A percentile compares a stretch with the other conserved stretches of the same genome.
Conservation (phyloP, 2,797 vertebrate genomes). For the Danio kyathit region DNA sequence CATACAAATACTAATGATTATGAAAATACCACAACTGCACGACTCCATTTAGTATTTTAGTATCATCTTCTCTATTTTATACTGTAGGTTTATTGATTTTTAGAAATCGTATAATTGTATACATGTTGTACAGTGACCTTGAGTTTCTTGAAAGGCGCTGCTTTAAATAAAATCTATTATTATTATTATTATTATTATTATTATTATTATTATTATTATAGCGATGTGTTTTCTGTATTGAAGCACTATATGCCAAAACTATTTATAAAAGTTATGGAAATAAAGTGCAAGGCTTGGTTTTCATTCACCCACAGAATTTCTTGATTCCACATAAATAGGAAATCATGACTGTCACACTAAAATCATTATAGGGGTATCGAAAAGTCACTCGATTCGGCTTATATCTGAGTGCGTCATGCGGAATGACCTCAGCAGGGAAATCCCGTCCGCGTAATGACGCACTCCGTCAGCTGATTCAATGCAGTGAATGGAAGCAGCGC, state of each 20-base stretch:
- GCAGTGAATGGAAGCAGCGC: background rate
- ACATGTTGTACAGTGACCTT: no score
- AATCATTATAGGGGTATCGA: background rate
- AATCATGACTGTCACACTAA: background rate
- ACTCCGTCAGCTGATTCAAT: constrained; percentile 48
- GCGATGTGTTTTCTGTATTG: background rate
- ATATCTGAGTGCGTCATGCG: constrained; percentile 20
- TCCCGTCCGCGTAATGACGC: constrained; percentile 47
- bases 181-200: background rate
- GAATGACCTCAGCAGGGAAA: constrained; percentile 48
- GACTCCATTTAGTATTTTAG: no score
- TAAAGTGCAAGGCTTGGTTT: background rate
- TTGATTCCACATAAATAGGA: background rate
- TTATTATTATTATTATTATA: background rate
- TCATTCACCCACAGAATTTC: background rate
- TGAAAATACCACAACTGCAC: background rate
- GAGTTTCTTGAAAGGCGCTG: no score
- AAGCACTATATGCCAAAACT: background rate
- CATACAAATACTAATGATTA: background rate
- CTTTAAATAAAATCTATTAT: no score
- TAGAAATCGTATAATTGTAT: no score
- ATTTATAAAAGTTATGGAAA: background rate
- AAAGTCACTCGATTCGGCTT: background rate
- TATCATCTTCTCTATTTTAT: no score
- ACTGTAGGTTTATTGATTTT: no score